Conservation (phyloP, 2,797 vertebrate genomes). For the Crenichthys baileyi region DNA sequence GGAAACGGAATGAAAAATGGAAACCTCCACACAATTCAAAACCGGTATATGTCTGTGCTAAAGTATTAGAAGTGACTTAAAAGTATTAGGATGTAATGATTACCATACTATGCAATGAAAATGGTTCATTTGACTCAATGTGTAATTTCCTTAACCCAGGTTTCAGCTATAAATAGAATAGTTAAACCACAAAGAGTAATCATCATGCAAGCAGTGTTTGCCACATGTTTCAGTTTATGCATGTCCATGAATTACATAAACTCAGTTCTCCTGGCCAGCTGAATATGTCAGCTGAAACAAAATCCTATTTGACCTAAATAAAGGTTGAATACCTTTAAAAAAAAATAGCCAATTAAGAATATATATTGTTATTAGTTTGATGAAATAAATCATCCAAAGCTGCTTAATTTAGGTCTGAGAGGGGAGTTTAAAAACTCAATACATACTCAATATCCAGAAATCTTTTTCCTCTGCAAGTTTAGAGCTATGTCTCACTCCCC, state of each 20-base stretch:
- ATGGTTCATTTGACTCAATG: neutral
- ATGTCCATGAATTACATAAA: neutral
- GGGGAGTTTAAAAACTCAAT: neutral
- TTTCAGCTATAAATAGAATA: neutral
- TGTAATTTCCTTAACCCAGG: slow-evolving; percentile 1
- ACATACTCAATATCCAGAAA: neutral
- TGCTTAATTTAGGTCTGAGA: slow-evolving; percentile 25
- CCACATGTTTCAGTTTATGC: slow-evolving; percentile 6
- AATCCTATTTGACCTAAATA: slow-evolving; percentile 44
- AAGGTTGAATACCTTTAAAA: slow-evolving; percentile 39
- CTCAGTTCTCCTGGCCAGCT: slow-evolving; percentile 13
- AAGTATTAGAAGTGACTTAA: slow-evolving; percentile 8
- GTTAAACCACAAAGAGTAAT: neutral
- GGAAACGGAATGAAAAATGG: slow-evolving; percentile 54
- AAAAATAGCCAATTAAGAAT: slow-evolving; percentile 36
- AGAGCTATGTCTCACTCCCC: too few relatives aligned
- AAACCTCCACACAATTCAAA: slow-evolving; percentile 36
- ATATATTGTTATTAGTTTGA: slow-evolving; percentile 34
- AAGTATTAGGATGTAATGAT: slow-evolving; percentile 8
- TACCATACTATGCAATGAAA: neutral
- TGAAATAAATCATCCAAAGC: slow-evolving; percentile 52
- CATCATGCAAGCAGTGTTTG: neutral
- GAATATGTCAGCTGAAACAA: slow-evolving; percentile 54
- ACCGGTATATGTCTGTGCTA: slow-evolving; percentile 15
- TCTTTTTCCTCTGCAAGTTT: too few relatives aligned